A percentile compares a stretch with the other conserved stretches of the same genome.
Conservation (phyloP, 2,797 vertebrate species). For the Sarcophilus harrisii region DNA sequence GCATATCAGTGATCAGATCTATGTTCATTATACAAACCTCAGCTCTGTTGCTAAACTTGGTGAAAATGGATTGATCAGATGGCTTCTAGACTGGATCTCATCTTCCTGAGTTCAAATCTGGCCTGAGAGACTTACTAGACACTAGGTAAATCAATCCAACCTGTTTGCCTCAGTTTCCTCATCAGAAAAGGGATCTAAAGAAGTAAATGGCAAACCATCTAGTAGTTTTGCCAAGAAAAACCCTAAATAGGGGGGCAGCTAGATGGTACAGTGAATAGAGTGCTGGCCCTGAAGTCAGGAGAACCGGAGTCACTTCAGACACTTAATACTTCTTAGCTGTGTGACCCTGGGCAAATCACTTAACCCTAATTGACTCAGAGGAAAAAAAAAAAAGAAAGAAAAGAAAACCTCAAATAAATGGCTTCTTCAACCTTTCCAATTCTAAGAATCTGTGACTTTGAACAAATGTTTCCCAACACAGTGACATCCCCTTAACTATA, state of each 20-base stretch:
- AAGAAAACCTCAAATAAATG: conserved; percentile 4
- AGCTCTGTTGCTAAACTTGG: background rate
- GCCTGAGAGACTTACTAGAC: background rate
- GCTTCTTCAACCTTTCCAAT: background rate
- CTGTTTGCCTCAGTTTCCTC: background rate
- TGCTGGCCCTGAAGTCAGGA: no score
- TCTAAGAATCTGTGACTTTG: background rate
- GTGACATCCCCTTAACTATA: background rate
- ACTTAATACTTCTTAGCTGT: no score
- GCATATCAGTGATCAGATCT: background rate
- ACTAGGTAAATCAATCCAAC: background rate
- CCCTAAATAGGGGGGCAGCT: conserved; percentile 18
- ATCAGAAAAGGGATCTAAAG: background rate
- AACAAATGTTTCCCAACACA: background rate
- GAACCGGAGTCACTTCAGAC: no score
- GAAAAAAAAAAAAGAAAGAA: background rate
- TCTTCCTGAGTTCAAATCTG: background rate
- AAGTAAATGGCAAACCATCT: background rate
- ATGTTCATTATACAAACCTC: background rate
- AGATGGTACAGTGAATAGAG: no score
- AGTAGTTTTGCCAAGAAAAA: conserved; percentile 17
- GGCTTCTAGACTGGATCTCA: background rate
- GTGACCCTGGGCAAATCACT: no score
- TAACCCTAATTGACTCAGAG: background rate
- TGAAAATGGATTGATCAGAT: background rate